Base-by-base conservation (phyloP, 2,113 vertebrate genomes). In the Stictonetta naevosa region DNA sequence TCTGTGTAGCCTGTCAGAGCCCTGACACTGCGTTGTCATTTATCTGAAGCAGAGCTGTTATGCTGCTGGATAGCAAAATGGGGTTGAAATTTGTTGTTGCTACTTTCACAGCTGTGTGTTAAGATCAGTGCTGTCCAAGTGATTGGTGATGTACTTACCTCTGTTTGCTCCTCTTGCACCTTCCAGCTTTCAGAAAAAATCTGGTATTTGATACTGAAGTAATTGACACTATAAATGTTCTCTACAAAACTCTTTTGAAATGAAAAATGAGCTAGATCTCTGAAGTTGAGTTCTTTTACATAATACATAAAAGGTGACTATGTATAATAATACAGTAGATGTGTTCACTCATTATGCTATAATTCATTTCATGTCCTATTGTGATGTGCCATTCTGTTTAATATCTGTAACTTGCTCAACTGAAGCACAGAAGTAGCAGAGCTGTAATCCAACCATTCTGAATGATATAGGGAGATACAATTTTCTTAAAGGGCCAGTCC, bases 371-470 rank as follows among this genome's bases (percentile, higher is more conserved):
- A 74, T 83, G 66, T 78, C 50, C 75, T 92, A 53, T 86, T 83
- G 79, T 92, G 79, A 81, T 81, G 23, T 83, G 56, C 60, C 46
- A 44, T 95, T 93, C 79, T 88, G 38, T 90, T 95, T 86, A 94
- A 90, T 78, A 76, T 42, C 62, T 90, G 84, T 93, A 88, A 75
- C 56, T 77, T 64, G 34, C 60, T 94, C 73, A 94, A 33, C 21
- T 68, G 93, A 93, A 90, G 73, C 66, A 92, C 48, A 86, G 73
- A 94, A 92, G 74, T 53, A 86, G 56, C n/a, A 80, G 36, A 92
- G 28, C 38, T 92, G 38, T 52, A 85, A 75, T 52, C 34, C 82
- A 90, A 40, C 38, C 26, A 50, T 56, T 88, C 73, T 58, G 44
- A 86, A n/a, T 42, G 31, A 87, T 48, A 73, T 75, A 78, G 19